Evolutionary conservation across 2,888 invertebrate species (phyloP), one percentile per base, ranked within the genome.

Genomic region (Anagyrus pseudococci): DNA sequence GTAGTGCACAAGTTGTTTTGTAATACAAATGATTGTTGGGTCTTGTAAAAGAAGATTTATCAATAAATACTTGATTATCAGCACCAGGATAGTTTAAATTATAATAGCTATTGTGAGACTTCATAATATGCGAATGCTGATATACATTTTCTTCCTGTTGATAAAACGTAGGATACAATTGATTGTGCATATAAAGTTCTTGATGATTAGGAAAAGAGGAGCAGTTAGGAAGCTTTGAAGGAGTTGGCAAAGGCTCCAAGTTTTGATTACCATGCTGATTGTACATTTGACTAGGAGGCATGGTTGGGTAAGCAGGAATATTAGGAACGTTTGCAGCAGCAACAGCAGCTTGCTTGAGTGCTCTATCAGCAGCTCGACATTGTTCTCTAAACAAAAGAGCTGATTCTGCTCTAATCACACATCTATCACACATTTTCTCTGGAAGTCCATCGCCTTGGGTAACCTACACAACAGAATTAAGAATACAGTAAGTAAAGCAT

Each of bases 361-460:
- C 80, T 64, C 75, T 70, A 60, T 81, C 80, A 0, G 80, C 80
- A 8, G 79, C 80, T 58, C 79, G 67, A 61, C 80, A 81, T 59
- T 81, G 80, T 68, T 81, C 80, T 57, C 80, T 71, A 64, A 78
- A 81, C 19, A 80, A 68, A 19, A 81, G 68, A 6, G 80, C 80
- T 1, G 80, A 81, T 60, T 81, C 80, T 2, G 80, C 79, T 72
- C 80, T 72, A 2, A 76, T 79, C 1, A 81, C 78, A 22, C 80
- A 81, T 8, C 77, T 73, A 58, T 79, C 78, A 33, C 80, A 81
- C 73, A 81, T 76, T 69, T 77, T 80, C 64, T 81, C 80, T 2
- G 80, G 80, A 47, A 81, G 69, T 10, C 80, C 80, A 50, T 81
- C 80, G 2, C 80, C 80, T 65, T 81, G 80, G 73, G 77, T 77